Base-by-base conservation (phyloP, 2,888 invertebrate species). In the Cosmia trapezina region DNA sequence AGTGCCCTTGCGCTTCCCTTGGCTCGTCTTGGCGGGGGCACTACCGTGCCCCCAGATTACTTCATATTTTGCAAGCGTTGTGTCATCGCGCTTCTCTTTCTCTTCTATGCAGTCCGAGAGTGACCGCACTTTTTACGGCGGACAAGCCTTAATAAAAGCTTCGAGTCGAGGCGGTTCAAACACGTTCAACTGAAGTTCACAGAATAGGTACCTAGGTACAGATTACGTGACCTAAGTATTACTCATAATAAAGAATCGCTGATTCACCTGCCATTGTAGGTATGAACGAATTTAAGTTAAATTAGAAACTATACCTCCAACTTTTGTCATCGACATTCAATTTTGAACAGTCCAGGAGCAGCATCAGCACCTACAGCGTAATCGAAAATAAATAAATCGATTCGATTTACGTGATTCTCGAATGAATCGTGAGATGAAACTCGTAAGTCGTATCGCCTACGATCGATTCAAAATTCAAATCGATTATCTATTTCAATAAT, bases 351-450 rank as follows among this genome's bases (percentile, higher is more conserved):
- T 33, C n/a, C 49, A 64, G 17, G 5, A 47, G 1, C n/a, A 28
- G 28, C 37, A 17, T 47, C 8, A 54, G 14, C 12, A n/a, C 33
- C 5, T 37, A 4, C 43, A 33, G 7, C 17, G 6, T 88, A 87
- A 91, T 91, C 89, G 88, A 84, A 85, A 71, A 80, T 83, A 86
- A 87, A 89, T 86, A 92, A 41, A 92, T 91, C 86, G 88, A 91
- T 93, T 91, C 80, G 87, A 76, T 87, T 83, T 86, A 85, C 86
- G 62, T 73, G 71, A 69, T 72, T 70, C 76, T 83, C n/a, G 75
- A 76, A 45, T 64, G 19, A 49, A 76, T 87, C 79, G 79, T 86
- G 80, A 79, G 80, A 85, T 83, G 70, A 75, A 76, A 66, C 70
- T 57, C n/a, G 33, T 68, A 60, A 69, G 22, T 77, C 12, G 9